Base-by-base conservation (phyloP, 2,888 invertebrate species). In the Cotesia congregata region DNA sequence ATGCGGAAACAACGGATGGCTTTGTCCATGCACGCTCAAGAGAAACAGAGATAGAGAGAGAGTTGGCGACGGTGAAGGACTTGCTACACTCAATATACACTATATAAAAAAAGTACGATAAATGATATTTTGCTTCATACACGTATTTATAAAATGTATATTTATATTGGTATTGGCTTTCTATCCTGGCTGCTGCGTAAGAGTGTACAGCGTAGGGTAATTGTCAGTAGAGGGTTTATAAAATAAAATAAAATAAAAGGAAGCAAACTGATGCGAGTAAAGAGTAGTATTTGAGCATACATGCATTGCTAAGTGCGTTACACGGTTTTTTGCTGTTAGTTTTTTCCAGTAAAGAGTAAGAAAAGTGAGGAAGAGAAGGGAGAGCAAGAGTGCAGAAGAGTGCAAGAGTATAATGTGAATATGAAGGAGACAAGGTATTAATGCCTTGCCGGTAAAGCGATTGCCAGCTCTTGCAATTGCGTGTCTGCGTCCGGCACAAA, bases 1-100 rank as follows among this genome's bases (percentile, higher is more conserved):
- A 87, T 81, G 84, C 86, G 87, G 87, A 87, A 87, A 87, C 86
- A 86, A 86, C 82, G 83, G 73, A 67, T 80, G 81, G 82, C 84
- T 85, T 85, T 86, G 85, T 86, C 30, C 82, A 83, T 77, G 76
- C 75, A 81, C 70, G 76, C 77, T 72, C 5, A 20, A 59, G n/a
- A 15, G n/a, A 5, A 60, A 59, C 30, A 30, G 30, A 9, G 38
- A 70, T 12, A 30, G n/a, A 70, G 60, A 70, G 30, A 41, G 50
- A 69, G 12, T 39, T 39, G 60, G 30, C 74, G 40, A 7, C 70
- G 61, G 78, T 78, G 75, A 79, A 78, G 30, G 30, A 30, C 30
- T 30, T 30, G 30, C 30, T 30, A 30, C 3, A 30, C 30, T 30
- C 30, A 30, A 30, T 30, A 76, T 77, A 77, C 76, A 75, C 68